phyloP scores from a whole-genome alignment of 2,113 vertebrate species.

The Spea bombifrons region DNA sequence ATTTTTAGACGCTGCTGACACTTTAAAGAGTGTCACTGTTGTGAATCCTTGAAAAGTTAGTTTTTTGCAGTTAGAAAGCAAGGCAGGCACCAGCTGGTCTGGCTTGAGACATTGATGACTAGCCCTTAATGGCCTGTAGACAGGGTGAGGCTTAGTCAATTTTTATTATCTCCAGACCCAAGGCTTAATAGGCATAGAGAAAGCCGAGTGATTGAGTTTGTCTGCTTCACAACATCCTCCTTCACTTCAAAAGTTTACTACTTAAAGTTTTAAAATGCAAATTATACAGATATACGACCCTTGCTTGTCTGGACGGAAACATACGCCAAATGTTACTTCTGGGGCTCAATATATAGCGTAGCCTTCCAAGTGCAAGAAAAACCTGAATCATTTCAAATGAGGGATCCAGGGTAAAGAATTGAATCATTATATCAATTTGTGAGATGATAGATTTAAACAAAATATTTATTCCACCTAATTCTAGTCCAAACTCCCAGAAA shows the following conservation, averaged over 20 bases:
- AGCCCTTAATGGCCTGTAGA: conserved; percentile 11
- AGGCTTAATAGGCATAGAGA: background rate
- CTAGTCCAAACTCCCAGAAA: too few relatives aligned
- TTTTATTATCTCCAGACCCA: background rate
- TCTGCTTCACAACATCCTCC: background rate
- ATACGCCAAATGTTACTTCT: background rate
- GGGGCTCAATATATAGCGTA: too few relatives aligned
- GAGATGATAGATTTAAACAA: too few relatives aligned
- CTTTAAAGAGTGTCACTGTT: too few relatives aligned
- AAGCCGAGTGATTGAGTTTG: conserved; percentile 15
- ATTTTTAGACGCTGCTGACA: too few relatives aligned
- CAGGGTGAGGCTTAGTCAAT: conserved; percentile 10
- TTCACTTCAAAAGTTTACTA: background rate
- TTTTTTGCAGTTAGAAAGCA: background rate
- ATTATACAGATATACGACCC: background rate
- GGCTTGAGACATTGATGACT: conserved; percentile 6
- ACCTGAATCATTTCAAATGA: too few relatives aligned
- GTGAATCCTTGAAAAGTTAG: background rate
- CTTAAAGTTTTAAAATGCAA: conserved; percentile 1
- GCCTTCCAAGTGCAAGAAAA: too few relatives aligned
- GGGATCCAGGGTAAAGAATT: too few relatives aligned
- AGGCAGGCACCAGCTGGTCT: conserved; percentile 17
- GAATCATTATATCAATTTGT: too few relatives aligned
- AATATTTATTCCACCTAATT: too few relatives aligned
- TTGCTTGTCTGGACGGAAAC: background rate